phyloP scores from a whole-genome alignment of 2,888 invertebrate species.

The Diarsia rubi region DNA sequence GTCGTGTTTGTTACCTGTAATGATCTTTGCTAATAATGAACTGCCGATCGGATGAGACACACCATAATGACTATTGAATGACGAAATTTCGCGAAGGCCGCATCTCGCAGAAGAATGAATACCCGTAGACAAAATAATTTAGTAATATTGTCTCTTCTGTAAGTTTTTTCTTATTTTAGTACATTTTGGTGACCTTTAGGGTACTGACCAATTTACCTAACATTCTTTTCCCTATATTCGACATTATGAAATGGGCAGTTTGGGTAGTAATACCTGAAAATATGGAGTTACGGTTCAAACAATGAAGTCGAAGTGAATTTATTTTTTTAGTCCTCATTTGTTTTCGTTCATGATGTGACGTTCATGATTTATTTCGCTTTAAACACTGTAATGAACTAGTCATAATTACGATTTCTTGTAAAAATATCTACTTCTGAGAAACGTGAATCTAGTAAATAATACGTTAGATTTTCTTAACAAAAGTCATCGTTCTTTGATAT shows the following conservation, averaged over 20 bases:
- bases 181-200: neutral
- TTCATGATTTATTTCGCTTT: no score
- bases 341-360: constrained; percentile 2
- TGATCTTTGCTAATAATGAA: constrained; percentile 47
- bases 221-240: neutral
- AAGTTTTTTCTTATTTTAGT: no score
- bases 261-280: constrained; percentile 4
- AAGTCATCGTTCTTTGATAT: neutral
- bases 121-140: neutral
- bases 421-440: constrained; percentile 22
- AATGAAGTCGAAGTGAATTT: neutral
- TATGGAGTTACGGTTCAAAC: neutral
- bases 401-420: no score
- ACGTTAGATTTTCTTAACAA: neutral
- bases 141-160: neutral
- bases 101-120: neutral
- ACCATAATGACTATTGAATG: neutral
- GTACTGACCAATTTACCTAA: neutral
- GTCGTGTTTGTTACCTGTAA: constrained; percentile 82
- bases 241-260: neutral
- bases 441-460: neutral
- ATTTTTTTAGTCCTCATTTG: constrained; percentile 3
- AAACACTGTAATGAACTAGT: no score
- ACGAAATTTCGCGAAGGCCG: neutral
- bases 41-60: constrained; percentile 19